These are phyloP conservation scores for Pemphigus obesinymphae DNA, from an alignment of 1,140 invertebrate genomes.

Conservation along the genomic window DNA sequence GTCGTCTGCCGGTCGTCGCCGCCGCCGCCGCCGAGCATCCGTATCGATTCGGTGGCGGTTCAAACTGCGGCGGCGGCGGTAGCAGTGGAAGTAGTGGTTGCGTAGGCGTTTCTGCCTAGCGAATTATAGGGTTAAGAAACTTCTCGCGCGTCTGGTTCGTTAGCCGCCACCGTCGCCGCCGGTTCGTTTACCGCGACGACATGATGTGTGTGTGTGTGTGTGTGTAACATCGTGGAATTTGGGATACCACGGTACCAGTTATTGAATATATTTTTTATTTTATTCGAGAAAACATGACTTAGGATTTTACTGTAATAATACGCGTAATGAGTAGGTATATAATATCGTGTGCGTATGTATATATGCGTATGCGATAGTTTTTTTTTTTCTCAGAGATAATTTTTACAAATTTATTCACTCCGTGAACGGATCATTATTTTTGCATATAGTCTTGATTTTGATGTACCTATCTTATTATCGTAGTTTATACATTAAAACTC, in stretches of 20 bases:
- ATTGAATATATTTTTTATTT: too few relatives aligned
- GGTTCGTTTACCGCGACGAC: background rate
- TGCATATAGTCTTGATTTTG: too few relatives aligned
- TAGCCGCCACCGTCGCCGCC: background rate
- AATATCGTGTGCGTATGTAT: too few relatives aligned
- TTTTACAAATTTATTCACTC: too few relatives aligned
- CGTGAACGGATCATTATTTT: too few relatives aligned
- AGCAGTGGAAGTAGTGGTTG: background rate
- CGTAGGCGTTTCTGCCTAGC: conserved; percentile 30
- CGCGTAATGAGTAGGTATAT: background rate
- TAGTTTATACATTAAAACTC: background rate
- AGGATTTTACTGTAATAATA: background rate
- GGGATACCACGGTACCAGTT: too few relatives aligned
- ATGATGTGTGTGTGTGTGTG: too few relatives aligned
- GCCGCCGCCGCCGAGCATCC: background rate
- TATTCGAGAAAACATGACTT: background rate
- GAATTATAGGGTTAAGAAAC: conserved; percentile 26
- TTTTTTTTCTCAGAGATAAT: too few relatives aligned
- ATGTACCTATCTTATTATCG: background rate
- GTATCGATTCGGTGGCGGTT: conserved; percentile 32
- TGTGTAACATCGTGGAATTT: background rate
- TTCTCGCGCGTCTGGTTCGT: conserved; percentile 16
- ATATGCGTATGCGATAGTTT: too few relatives aligned
- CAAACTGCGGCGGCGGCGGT: too few relatives aligned
- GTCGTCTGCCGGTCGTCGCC: background rate